These are phyloP conservation scores for Suillia variegata DNA, from an alignment of 2,888 invertebrate species.

Conservation along the genomic window DNA sequence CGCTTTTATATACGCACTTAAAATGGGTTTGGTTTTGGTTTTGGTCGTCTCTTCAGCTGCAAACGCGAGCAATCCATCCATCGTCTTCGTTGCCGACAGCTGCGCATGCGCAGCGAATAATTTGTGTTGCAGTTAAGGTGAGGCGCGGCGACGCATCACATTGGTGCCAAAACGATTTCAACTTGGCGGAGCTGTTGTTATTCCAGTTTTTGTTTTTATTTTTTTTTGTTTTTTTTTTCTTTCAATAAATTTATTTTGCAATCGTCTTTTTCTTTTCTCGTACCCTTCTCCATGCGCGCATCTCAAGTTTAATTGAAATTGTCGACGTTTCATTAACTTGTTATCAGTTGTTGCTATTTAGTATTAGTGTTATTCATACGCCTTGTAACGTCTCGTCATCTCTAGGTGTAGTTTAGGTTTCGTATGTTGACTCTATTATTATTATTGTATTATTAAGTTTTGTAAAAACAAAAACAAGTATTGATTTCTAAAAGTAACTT, in stretches of 20 bases:
- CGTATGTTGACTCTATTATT: too few relatives aligned
- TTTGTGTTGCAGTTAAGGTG: too few relatives aligned
- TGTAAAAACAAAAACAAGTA: too few relatives aligned
- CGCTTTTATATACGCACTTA: conserved; percentile 54
- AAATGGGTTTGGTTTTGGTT: conserved; percentile 18
- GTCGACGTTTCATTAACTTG: neutral
- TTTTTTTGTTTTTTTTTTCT: too few relatives aligned
- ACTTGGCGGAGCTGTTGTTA: conserved; percentile 1
- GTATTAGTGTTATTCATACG: neutral
- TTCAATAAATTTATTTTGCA: too few relatives aligned
- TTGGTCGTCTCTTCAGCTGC: neutral
- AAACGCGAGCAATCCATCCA: neutral
- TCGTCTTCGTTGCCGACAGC: neutral
- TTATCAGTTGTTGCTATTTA: neutral
- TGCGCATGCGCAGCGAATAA: neutral
- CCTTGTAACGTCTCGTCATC: too few relatives aligned
- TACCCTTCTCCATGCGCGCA: neutral
- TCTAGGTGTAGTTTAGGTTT: too few relatives aligned
- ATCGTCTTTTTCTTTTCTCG: too few relatives aligned
- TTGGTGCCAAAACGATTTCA: neutral
- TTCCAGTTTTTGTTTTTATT: neutral
- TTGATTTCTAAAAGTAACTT: too few relatives aligned
- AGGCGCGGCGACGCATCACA: too few relatives aligned
- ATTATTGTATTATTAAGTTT: too few relatives aligned
- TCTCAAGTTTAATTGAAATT: conserved; percentile 7